These are phyloP conservation scores for Tautogolabrus adspersus DNA, from an alignment of 2,113 vertebrate species.

Conservation along the genomic window DNA sequence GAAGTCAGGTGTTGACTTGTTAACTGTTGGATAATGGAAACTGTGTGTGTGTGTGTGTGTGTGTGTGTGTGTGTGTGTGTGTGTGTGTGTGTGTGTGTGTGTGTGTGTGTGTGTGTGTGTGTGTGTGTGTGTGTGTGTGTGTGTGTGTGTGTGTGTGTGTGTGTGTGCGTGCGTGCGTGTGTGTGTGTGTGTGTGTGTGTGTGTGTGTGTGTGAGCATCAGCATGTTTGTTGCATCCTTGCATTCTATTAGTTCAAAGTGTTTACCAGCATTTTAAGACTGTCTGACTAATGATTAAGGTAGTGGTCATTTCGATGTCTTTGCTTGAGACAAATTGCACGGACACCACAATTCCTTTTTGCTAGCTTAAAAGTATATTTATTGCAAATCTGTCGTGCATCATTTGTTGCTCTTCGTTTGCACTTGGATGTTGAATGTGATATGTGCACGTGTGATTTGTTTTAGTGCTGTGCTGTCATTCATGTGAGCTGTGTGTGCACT, in stretches of 20 bases:
- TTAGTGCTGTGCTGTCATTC: no score
- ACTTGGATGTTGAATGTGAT: no score
- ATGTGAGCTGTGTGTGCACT: no score
- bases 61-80: constrained; percentile 16
- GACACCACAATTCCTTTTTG: no score
- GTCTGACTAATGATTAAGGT: not conserved
- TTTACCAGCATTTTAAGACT: not conserved
- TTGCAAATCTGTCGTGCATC: no score
- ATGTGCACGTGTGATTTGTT: no score
- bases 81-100: not conserved
- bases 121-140: constrained; percentile 26
- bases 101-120: not conserved
- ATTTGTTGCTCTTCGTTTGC: no score
- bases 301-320: not conserved
- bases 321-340: no score
- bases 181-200: constrained; percentile 21
- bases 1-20: constrained; percentile 72
- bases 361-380: no score
- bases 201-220: no score
- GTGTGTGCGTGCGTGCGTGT: constrained; percentile 22
- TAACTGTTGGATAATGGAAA: constrained; percentile 30
- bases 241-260: not conserved
- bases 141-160: constrained; percentile 28
- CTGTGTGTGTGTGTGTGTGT: constrained; percentile 30
- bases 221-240: not conserved